These are phyloP conservation scores for Hycleus phaleratus DNA, from an alignment of 1,140 invertebrate species.

Conservation along the genomic window DNA sequence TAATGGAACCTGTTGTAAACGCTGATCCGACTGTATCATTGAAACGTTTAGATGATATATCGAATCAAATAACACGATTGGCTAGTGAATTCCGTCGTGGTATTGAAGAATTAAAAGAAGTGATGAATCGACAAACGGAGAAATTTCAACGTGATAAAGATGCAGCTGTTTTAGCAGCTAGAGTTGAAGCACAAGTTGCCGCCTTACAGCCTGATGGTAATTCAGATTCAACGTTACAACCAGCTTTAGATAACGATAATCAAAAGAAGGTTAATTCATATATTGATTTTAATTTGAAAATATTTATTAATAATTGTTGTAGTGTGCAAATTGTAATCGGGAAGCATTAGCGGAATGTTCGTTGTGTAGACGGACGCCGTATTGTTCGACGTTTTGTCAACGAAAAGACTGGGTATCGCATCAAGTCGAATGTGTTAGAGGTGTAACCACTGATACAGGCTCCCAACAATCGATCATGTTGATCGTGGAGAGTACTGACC, in stretches of 20 bases:
- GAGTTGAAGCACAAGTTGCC: conserved; percentile 52
- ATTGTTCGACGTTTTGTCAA: conserved; percentile 82
- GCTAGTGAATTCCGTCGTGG: conserved; percentile 59
- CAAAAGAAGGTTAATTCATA: conserved; percentile 45
- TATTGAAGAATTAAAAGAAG: conserved; percentile 58
- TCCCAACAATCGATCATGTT: conserved; percentile 58
- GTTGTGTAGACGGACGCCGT: conserved; percentile 71
- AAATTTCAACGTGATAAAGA: conserved; percentile 60
- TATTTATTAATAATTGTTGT: conserved; percentile 33
- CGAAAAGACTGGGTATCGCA: conserved; percentile 79
- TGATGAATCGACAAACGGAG: conserved; percentile 51
- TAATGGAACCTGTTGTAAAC: conserved; percentile 42
- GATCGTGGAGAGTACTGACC: conserved; percentile 50
- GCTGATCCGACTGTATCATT: conserved; percentile 30
- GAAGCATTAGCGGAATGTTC: conserved; percentile 80
- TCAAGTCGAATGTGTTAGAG: conserved; percentile 72
- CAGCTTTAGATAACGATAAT: conserved; percentile 47
- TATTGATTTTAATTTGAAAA: background rate
- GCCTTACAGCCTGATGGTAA: conserved; percentile 38
- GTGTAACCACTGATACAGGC: conserved; percentile 44
- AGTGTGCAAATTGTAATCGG: conserved; percentile 81
- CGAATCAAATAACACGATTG: conserved; percentile 51
- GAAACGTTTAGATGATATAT: conserved; percentile 51
- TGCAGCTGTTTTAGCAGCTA: conserved; percentile 56
- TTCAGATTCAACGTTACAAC: conserved; percentile 44